These are phyloP conservation scores for Hirudo medicinalis DNA, from an alignment of 1,140 invertebrate species.

Conservation along the genomic window DNA sequence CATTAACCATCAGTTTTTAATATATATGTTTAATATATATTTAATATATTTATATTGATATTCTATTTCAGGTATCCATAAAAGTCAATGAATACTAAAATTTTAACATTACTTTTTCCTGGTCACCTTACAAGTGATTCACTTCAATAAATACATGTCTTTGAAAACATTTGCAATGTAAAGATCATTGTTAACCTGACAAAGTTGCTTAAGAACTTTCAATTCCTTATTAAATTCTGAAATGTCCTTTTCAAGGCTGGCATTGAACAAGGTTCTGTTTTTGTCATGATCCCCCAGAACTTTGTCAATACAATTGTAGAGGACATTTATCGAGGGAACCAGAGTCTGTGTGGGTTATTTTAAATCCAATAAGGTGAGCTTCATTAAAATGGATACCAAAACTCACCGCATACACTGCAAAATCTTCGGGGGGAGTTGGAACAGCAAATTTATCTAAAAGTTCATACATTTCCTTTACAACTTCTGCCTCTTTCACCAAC, in stretches of 20 bases:
- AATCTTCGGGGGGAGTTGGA: slow-evolving; percentile 48
- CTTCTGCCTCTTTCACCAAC: slow-evolving; percentile 51
- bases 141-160: too few species aligned
- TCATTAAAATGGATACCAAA: background rate
- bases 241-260: slow-evolving; percentile 41
- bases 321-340: slow-evolving; percentile 37
- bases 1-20: too few species aligned
- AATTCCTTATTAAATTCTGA: slow-evolving; percentile 39
- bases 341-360: slow-evolving; percentile 30
- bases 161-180: too few species aligned
- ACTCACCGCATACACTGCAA: slow-evolving; percentile 49
- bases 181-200: slow-evolving; percentile 33
- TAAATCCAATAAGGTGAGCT: background rate
- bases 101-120: too few species aligned
- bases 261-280: slow-evolving; percentile 41
- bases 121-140: too few species aligned
- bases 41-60: too few species aligned
- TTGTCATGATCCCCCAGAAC: slow-evolving; percentile 39
- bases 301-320: slow-evolving; percentile 42
- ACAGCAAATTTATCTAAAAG: slow-evolving; percentile 59
- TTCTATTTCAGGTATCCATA: too few species aligned
- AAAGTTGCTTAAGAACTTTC: slow-evolving; percentile 39
- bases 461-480: slow-evolving; percentile 58
- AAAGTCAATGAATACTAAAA: too few species aligned
- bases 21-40: too few species aligned